Evolutionary conservation across 2,113 vertebrate genomes (phyloP).

Genomic region (Leptobrachium leishanense): DNA sequence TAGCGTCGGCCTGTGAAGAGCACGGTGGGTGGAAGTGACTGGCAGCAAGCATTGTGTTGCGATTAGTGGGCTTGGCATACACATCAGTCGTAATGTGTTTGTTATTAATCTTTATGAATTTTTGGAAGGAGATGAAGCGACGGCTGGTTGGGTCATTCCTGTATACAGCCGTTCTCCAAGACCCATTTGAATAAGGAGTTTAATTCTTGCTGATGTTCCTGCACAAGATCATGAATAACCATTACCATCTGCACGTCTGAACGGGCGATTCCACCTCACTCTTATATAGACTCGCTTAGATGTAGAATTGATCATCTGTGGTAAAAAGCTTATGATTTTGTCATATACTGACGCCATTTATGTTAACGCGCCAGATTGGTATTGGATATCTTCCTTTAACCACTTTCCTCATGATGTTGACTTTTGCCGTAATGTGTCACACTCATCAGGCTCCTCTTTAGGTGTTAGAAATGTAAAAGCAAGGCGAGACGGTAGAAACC

Average conservation of each 20-base stretch:
- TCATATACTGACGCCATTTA: no score
- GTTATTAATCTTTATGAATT: not conserved
- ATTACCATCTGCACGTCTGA: not conserved
- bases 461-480: no score
- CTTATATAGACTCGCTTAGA: no score
- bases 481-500: no score
- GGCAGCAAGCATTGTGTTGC: not conserved
- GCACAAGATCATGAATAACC: not conserved
- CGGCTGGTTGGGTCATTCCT: not conserved
- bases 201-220: not conserved
- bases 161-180: not conserved
- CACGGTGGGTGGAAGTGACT: not conserved
- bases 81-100: not conserved
- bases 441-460: no score
- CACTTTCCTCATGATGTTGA: no score
- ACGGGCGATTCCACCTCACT: not conserved
- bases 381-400: no score
- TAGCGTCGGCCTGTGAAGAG: constrained; percentile 26
- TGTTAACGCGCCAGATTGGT: no score
- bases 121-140: constrained; percentile 8
- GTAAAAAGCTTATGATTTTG: no score
- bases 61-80: not conserved
- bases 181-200: not conserved
- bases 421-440: no score
- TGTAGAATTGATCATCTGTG: no score